Conservation (phyloP, 2,888 invertebrate genomes). For the Andrena hattorfiana region DNA sequence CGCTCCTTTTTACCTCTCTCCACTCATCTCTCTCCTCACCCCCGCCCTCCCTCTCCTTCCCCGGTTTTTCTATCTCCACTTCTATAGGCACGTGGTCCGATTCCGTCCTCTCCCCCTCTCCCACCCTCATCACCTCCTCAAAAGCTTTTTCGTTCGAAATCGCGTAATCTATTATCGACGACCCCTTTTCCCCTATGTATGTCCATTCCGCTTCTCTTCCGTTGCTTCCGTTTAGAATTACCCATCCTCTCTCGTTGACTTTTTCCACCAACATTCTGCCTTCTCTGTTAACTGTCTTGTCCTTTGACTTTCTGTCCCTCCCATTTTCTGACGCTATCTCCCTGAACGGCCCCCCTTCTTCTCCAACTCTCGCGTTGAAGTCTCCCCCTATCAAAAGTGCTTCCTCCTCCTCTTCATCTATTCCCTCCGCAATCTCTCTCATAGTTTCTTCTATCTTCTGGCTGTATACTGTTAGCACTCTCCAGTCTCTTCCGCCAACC, state of each 20-base stretch:
- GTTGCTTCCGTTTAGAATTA: constrained; percentile 7
- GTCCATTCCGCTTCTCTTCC: constrained; percentile 13
- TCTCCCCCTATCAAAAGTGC: not conserved
- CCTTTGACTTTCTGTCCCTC: not conserved
- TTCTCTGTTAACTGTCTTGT: not conserved
- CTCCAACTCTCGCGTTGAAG: constrained; percentile 7
- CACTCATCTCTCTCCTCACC: not conserved
- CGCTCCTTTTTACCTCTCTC: not conserved
- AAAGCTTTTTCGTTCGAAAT: constrained; percentile 21
- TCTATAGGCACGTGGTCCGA: constrained; percentile 42
- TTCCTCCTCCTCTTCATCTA: not conserved
- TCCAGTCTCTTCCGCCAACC: constrained; percentile 1
- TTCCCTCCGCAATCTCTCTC: not conserved
- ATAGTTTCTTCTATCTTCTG: not conserved
- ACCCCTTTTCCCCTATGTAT: constrained; percentile 35
- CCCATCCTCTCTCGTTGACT: not conserved
- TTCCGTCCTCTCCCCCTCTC: constrained; percentile 21
- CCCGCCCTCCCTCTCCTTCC: too few relatives aligned
- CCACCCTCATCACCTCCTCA: constrained; percentile 6
- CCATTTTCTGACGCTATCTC: not conserved
- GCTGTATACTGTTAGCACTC: not conserved
- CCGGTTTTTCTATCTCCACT: not conserved
- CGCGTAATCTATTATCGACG: constrained; percentile 49
- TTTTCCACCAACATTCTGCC: not conserved
- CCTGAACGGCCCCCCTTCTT: not conserved